A percentile compares a stretch with the other conserved stretches of the same genome.
These are phyloP conservation scores for Mus minutoides DNA, from an alignment of 2,797 vertebrate species.

Conservation along the genomic window DNA sequence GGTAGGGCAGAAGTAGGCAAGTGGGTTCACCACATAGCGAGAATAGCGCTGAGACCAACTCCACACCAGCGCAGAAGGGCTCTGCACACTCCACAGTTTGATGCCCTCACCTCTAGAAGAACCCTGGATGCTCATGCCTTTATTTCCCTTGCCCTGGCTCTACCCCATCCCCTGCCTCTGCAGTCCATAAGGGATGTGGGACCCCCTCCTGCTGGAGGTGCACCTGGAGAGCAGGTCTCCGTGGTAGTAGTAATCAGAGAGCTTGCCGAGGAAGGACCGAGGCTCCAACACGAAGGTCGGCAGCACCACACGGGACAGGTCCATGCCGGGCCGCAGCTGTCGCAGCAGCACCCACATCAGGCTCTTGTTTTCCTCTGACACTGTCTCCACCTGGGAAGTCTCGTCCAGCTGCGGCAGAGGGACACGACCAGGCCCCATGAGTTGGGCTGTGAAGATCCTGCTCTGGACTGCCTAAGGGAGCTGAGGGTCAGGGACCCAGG, in stretches of 20 bases:
- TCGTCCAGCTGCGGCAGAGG: constrained; percentile 89
- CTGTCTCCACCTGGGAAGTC: constrained; percentile 94
- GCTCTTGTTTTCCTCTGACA: constrained; percentile 95
- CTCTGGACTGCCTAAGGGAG: background rate
- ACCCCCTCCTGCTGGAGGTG: background rate
- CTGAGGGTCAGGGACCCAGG: background rate
- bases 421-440: background rate
- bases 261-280: constrained; percentile 96
- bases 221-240: constrained; percentile 97
- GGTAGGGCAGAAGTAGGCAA: background rate
- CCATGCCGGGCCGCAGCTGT: constrained; percentile 97
- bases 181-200: background rate
- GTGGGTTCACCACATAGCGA: background rate
- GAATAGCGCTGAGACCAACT: background rate
- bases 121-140: background rate
- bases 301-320: constrained; percentile 96
- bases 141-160: background rate
- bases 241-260: constrained; percentile 97
- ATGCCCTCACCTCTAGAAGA: background rate
- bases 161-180: background rate
- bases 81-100: accelerated
- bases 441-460: too few species aligned
- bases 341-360: constrained; percentile 95
- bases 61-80: background rate
- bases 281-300: constrained; percentile 98